These are phyloP conservation scores for Ianthella basta DNA, from an alignment of 37 sponge, comb jelly and placozoan genomes.

Conservation along the genomic window DNA sequence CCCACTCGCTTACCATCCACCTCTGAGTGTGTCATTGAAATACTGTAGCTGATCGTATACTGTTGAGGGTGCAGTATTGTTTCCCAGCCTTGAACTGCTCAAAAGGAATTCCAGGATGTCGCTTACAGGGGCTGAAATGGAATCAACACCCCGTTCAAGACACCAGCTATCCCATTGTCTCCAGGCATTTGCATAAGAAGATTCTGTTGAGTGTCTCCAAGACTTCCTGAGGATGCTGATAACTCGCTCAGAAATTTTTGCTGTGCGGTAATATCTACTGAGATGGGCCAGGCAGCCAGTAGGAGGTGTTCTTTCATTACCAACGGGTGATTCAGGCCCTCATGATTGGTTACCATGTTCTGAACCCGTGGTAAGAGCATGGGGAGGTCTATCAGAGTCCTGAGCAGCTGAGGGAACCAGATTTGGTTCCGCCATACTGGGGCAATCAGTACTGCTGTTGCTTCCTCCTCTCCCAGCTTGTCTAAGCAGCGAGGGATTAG, in stretches of 20 bases:
- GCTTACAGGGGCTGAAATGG: slow-evolving; percentile 32
- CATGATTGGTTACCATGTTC: slow-evolving; percentile 3
- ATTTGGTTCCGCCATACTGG: slow-evolving; percentile 36
- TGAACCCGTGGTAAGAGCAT: slow-evolving; percentile 18
- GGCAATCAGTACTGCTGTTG: slow-evolving; percentile 1
- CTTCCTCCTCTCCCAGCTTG: not conserved
- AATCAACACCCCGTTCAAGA: slow-evolving; percentile 12
- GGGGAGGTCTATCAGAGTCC: slow-evolving; percentile 3
- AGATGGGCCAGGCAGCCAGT: slow-evolving; percentile 41
- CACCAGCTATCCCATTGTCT: slow-evolving; percentile 36
- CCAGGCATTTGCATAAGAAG: slow-evolving; percentile 29
- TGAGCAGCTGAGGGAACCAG: slow-evolving; percentile 34
- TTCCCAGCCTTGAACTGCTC: slow-evolving; percentile 26
- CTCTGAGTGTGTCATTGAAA: slow-evolving; percentile 36
- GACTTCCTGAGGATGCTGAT: slow-evolving; percentile 26
- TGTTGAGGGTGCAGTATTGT: slow-evolving; percentile 36
- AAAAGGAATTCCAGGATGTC: slow-evolving; percentile 3
- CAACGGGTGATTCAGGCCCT: slow-evolving; percentile 28
- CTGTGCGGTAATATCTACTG: slow-evolving; percentile 16
- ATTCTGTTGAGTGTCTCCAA: slow-evolving; percentile 38
- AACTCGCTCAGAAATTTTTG: slow-evolving; percentile 37
- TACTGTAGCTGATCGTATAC: slow-evolving; percentile 13
- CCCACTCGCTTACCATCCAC: slow-evolving; percentile 27
- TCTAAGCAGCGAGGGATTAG: not conserved
- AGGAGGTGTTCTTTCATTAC: slow-evolving; percentile 29